Percentiles rank a stretch among this genome's conserved stretches.
Evolutionary conservation across 23 tunicate genomes (phyloP).

Genomic region (Diplosoma virens): DNA sequence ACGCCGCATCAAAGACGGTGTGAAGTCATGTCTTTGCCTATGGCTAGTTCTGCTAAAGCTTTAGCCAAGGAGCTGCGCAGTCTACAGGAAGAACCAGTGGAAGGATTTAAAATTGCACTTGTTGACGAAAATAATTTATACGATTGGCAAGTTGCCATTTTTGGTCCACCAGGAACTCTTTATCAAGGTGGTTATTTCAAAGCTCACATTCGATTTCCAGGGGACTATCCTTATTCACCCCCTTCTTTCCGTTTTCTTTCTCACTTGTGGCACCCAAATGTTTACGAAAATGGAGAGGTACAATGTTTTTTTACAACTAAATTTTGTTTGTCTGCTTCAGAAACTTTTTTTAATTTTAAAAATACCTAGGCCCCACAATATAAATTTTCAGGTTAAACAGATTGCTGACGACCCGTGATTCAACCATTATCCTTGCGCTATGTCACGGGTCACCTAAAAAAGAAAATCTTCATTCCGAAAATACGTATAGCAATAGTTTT

Average conservation of each 20-base stretch:
- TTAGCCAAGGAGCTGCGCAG: slow-evolving; percentile 77
- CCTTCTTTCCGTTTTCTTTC: slow-evolving; percentile 91
- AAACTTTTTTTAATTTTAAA: too few relatives aligned
- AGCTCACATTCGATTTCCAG: slow-evolving; percentile 97
- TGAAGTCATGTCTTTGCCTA: slow-evolving; percentile 76
- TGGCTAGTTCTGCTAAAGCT: slow-evolving; percentile 97
- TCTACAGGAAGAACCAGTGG: slow-evolving; percentile 92
- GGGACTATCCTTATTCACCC: slow-evolving; percentile 96
- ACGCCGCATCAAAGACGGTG: slow-evolving; percentile 1
- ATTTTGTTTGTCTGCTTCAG: too few relatives aligned
- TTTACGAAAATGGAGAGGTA: slow-evolving; percentile 97
- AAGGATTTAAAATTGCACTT: slow-evolving; percentile 82
- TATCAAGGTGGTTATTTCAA: slow-evolving; percentile 99
- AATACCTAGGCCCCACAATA: too few relatives aligned
- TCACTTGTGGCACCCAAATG: slow-evolving; percentile 97
- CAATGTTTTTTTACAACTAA: too few relatives aligned
- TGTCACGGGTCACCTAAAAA: too few relatives aligned
- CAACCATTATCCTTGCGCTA: too few relatives aligned
- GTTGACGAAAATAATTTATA: slow-evolving; percentile 95
- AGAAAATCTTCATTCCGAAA: too few relatives aligned
- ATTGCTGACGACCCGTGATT: too few relatives aligned
- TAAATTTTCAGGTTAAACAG: too few relatives aligned
- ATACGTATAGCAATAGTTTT: too few relatives aligned
- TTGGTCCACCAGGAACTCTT: slow-evolving; percentile 97
- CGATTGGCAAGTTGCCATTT: slow-evolving; percentile 98